A percentile compares a stretch with the other conserved stretches of the same genome.
Conservation (phyloP, 2,797 vertebrate species). For the Gambusia yucatana region DNA sequence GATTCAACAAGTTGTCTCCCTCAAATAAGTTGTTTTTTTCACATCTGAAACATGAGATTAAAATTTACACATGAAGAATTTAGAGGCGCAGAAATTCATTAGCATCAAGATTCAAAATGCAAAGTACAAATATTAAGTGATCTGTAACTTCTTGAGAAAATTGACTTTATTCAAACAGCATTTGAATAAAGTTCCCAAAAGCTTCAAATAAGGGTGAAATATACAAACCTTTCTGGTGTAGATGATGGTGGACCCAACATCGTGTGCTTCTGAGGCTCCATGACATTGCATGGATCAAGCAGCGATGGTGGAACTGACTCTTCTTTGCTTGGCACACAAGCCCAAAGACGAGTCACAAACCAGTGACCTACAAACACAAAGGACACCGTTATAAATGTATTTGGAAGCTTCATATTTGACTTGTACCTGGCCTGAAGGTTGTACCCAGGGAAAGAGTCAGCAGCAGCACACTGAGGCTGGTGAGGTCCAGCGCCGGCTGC, state of each 20-base stretch:
- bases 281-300: slow-evolving; percentile 9
- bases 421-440: not conserved
- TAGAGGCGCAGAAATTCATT: not conserved
- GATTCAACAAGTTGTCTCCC: slow-evolving; percentile 54
- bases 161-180: not conserved
- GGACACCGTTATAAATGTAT: not conserved
- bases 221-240: slow-evolving; percentile 78
- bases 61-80: not conserved
- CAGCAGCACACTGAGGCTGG: slow-evolving; percentile 74
- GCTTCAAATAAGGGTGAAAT: not conserved
- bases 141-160: not conserved
- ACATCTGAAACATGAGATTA: slow-evolving; percentile 28
- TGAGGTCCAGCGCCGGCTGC: slow-evolving; percentile 78
- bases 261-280: slow-evolving; percentile 35
- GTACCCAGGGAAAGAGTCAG: slow-evolving; percentile 74
- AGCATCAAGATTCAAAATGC: not conserved
- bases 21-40: slow-evolving; percentile 44
- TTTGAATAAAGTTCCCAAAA: not conserved
- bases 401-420: no score
- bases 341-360: slow-evolving; percentile 58
- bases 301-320: not conserved
- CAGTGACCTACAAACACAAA: slow-evolving; percentile 73
- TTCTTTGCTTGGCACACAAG: slow-evolving; percentile 30
- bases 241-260: slow-evolving; percentile 63
- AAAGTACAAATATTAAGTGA: not conserved